phyloP scores from a whole-genome alignment of 2,797 vertebrate genomes.

The Poecilia wingei region DNA sequence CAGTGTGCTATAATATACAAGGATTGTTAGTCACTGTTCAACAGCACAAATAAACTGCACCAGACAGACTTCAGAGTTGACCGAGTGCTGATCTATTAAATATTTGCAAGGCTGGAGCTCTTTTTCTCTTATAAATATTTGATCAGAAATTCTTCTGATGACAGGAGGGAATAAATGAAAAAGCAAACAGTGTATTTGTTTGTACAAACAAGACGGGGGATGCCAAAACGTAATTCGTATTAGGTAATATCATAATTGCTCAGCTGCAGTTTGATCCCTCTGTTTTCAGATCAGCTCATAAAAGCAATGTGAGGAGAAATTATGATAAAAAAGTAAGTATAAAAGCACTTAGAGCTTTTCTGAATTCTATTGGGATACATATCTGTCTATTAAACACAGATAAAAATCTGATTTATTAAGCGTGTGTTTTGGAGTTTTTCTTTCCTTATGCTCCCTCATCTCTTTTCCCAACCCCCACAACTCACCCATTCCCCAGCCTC shows the following conservation, averaged over 20 bases:
- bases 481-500: constrained; percentile 42
- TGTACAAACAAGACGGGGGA: constrained; percentile 9
- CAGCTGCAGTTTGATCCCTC: constrained; percentile 6
- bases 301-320: not conserved
- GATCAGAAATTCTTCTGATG: constrained; percentile 47
- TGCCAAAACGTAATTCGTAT: constrained; percentile 20
- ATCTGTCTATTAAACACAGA: not conserved
- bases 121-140: constrained; percentile 47
- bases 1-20: constrained; percentile 48
- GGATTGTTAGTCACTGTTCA: constrained; percentile 37
- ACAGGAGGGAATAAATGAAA: constrained; percentile 42
- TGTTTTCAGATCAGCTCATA: constrained; percentile 13
- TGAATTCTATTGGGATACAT: not conserved
- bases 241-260: constrained; percentile 3
- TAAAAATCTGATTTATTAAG: constrained; percentile 31
- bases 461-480: constrained; percentile 22
- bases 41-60: constrained; percentile 43
- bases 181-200: constrained; percentile 55
- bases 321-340: constrained; percentile 4
- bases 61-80: constrained; percentile 47
- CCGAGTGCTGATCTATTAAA: constrained; percentile 41
- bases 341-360: not conserved
- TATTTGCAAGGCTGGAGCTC: constrained; percentile 48
- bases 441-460: constrained; percentile 48
- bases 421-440: constrained; percentile 27